phyloP scores from a whole-genome alignment of 2,888 invertebrate species.

The Leptinotarsa haldemani region DNA sequence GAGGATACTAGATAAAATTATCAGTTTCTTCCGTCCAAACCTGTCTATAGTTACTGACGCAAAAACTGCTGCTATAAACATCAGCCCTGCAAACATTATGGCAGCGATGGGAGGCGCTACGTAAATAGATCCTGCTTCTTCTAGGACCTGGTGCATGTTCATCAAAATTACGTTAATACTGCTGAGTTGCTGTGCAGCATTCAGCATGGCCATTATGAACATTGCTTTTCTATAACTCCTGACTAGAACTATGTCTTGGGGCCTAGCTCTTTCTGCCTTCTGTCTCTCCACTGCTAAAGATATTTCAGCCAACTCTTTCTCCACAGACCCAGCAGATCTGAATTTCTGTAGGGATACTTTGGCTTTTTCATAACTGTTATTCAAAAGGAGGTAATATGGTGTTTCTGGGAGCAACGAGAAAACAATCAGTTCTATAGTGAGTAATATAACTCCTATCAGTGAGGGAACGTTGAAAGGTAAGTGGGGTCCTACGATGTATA shows the following conservation, averaged over 20 bases:
- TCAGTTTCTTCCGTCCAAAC: conserved; percentile 59
- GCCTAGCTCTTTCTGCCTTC: conserved; percentile 48
- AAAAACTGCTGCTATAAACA: conserved; percentile 58
- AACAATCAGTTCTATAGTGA: conserved; percentile 56
- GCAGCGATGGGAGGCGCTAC: conserved; percentile 57
- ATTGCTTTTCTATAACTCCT: conserved; percentile 61
- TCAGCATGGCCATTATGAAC: conserved; percentile 61
- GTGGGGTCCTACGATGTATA: conserved; percentile 60
- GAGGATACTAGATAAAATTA: conserved; percentile 58
- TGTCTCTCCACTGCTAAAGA: conserved; percentile 58
- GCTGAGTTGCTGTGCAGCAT: conserved; percentile 62
- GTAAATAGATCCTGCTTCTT: conserved; percentile 59
- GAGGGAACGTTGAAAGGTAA: conserved; percentile 57
- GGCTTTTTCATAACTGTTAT: conserved; percentile 56
- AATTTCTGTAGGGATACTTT: conserved; percentile 55
- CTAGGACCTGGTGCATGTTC: conserved; percentile 62
- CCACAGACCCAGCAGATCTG: conserved; percentile 50
- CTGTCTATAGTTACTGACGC: conserved; percentile 60
- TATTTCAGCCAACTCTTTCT: conserved; percentile 60
- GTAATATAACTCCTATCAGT: conserved; percentile 56
- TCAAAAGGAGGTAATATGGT: conserved; percentile 60
- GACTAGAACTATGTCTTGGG: conserved; percentile 57
- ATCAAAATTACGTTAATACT: conserved; percentile 63
- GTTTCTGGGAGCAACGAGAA: conserved; percentile 63
- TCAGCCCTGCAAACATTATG: conserved; percentile 60